Base-by-base conservation (phyloP, 2,888 invertebrate genomes). In the Stegophylla sp. region DNA sequence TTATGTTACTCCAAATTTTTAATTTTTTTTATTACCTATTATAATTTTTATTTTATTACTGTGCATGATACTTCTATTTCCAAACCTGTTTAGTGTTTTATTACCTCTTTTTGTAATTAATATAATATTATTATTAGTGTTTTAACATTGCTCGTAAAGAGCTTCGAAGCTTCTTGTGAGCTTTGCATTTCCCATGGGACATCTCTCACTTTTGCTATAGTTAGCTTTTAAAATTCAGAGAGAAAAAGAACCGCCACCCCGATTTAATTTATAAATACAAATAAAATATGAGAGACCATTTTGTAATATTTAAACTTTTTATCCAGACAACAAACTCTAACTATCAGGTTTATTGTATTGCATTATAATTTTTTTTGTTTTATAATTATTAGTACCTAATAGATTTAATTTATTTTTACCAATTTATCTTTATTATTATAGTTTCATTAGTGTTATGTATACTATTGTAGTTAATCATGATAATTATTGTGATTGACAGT, bases 121-220 rank as follows among this genome's bases (percentile, higher is more conserved):
- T 7, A 13, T 53, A 23, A 9, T 59, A 23, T 45, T 17, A 66
- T 66, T 1, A 34, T 34, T 34, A 34, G 3, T 17, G 45, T 66
- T 1, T 26, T 45, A 41, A 66, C 23, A 23, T 7, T 66, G 23
- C 45, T 5, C 67, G 10, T 45, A 9, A 17, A 41, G 17, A 10
- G 72, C 72, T 56, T 72, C 1, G 15, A 13, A 28, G 3, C 15
- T 28, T 48, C 34, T 66, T 41, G 9, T 13, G 66, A 76, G 66
- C 76, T 66, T 76, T 67, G 76, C 76, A 41, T 76, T 76, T 67
- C 26, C 9, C 17, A 34, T 20, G n/a, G 64, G 59, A 13, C 34
- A n/a, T 64, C 10, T 34, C 51, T 9, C 20, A 26, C 28, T 23
- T 4, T 28, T 10, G 53, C 28, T 66, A 66, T 76, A 67, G 66